Base-by-base conservation (phyloP, 2,888 invertebrate genomes). In the Nomada lathburiana region DNA sequence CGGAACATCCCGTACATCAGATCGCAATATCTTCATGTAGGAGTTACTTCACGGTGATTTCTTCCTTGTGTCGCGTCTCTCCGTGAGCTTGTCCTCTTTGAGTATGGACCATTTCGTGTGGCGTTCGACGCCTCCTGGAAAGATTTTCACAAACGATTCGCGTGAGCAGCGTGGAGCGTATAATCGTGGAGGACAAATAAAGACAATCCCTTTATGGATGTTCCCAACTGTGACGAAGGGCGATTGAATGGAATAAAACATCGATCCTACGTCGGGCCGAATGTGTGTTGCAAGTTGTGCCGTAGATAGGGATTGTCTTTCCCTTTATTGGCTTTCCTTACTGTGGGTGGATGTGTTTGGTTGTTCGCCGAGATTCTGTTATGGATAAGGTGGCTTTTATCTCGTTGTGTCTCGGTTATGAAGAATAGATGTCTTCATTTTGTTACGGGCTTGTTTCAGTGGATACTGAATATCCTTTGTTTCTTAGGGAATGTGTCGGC, bases 1-100 rank as follows among this genome's bases (percentile, higher is more conserved):
- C 62, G 53, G 84, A 87, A 57, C 80, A 86, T 86, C 73, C 84
- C 20, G 52, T 82, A 80, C 64, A 86, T 81, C 88, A 77, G 84
- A 71, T 79, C 65, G 67, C 73, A 80, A 82, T 77, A 86, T 87
- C 84, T 82, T 75, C 79, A 50, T 82, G 86, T 80, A 80, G 79
- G 70, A 79, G 80, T 80, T 71, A 80, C 82, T 76, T 84, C 68
- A 36, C 10, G 53, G 55, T 52, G 76, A 80, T 88, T 86, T 79
- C 80, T 82, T 70, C 44, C 10, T 26, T 10, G 9, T 18, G 4
- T 5, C 10, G 53, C 67, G 4, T 0, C 7, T 0, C 36, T 36
- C 5, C 36, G 36, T 67, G 77, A 67, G 60, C 53, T 47, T 52
- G 59, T 53, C 20, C 20, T 26, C 65, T 62, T 29, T 59, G 63